Base-by-base conservation (phyloP, 2,888 invertebrate genomes). In the Microplitis deprimator region DNA sequence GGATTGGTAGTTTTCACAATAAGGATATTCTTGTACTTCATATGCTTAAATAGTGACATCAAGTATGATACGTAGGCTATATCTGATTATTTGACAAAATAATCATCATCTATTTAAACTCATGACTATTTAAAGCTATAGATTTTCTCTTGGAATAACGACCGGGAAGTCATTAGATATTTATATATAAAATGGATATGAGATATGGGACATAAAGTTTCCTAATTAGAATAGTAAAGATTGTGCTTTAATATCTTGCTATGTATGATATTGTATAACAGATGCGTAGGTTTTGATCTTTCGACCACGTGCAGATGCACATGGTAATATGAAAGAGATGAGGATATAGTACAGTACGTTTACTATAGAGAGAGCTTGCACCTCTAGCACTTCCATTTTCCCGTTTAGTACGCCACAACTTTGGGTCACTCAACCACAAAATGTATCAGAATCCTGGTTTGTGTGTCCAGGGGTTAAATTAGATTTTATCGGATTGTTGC, bases 401-500 rank as follows among this genome's bases (percentile, higher is more conserved):
- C 75, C 83, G 82, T 84, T 82, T 80, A 83, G 81, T 77, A 79
- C 78, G 81, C 85, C 82, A 78, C 84, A 86, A 83, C 83, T 83
- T 84, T 81, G 83, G 85, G 84, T 85, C 85, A 81, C 81, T 83
- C 84, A 79, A 84, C 86, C 86, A 80, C 86, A 86, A 84, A 86
- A 86, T 86, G 86, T 83, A 86, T 85, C 86, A 84, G 85, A 59
- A 84, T 82, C 84, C 83, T 78, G 80, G 84, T 82, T 85, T 82
- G 82, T 81, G 81, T 83, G 81, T 82, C 74, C 81, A 78, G 77
- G 78, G 85, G 85, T 84, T 86, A 85, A 86, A 86, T 86, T 86
- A 86, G 86, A 86, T 86, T 86, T 86, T 85, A 86, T 86, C 83
- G 85, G 84, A 85, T 84, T 84, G 86, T 86, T 86, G 73, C 74